These are phyloP conservation scores for Lepidonotus clava DNA, from an alignment of 2,888 invertebrate genomes.

Conservation along the genomic window DNA sequence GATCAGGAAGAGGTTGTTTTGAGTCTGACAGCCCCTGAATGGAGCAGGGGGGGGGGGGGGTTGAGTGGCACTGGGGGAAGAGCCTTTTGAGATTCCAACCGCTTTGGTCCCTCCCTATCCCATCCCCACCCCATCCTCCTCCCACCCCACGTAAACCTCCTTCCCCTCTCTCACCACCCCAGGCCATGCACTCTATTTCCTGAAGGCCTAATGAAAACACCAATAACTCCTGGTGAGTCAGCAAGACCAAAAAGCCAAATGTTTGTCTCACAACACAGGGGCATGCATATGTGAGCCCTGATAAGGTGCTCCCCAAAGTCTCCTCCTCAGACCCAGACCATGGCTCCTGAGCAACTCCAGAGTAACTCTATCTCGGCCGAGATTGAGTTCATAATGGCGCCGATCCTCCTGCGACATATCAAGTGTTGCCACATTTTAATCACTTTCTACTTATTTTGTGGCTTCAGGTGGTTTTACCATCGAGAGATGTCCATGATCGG, in stretches of 20 bases:
- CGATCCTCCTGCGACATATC: not conserved
- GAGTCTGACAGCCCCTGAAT: no score
- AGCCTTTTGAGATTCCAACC: no score
- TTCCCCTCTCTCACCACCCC: not conserved
- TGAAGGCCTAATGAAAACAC: constrained; percentile 18
- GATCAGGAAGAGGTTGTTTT: no score
- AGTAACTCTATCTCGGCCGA: not conserved
- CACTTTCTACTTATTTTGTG: not conserved
- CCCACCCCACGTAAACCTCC: not conserved
- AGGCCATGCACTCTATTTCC: constrained; percentile 33
- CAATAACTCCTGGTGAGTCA: constrained; percentile 7
- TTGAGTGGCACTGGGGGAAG: no score
- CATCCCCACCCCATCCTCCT: not conserved
- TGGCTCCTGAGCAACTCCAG: not conserved
- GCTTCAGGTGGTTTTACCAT: not conserved
- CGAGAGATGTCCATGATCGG: no score
- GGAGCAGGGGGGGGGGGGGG: no score
- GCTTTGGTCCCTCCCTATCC: not conserved
- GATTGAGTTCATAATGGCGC: not conserved
- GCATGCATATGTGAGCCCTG: constrained; percentile 24
- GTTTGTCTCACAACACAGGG: constrained; percentile 40
- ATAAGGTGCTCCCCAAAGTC: not conserved
- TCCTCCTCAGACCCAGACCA: not conserved
- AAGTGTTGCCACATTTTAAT: not conserved
- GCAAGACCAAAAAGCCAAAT: not conserved